A percentile compares a stretch with the other conserved stretches of the same genome.
phyloP scores from a whole-genome alignment of 2,888 invertebrate genomes.

The Synanthedon myopaeformis region DNA sequence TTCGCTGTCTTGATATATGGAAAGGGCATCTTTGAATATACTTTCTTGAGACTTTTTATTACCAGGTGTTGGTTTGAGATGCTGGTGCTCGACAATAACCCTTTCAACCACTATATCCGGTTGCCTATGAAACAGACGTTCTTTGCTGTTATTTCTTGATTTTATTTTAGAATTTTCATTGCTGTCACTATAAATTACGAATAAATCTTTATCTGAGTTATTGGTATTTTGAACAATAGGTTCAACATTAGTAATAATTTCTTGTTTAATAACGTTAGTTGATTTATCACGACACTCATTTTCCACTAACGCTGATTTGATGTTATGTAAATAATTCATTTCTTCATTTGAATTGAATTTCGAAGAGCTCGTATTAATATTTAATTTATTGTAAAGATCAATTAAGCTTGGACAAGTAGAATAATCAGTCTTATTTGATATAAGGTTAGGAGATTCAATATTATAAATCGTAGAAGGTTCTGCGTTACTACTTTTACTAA shows the following conservation, averaged over 20 bases:
- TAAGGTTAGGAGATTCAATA: neutral
- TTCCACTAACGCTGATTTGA: constrained; percentile 1
- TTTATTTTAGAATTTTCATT: constrained; percentile 17
- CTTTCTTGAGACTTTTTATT: neutral
- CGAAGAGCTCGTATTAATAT: constrained; percentile 22
- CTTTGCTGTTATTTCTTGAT: constrained; percentile 9
- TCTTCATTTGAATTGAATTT: constrained; percentile 14
- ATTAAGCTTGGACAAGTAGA: constrained; percentile 17
- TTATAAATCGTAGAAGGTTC: neutral
- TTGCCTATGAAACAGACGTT: constrained; percentile 10
- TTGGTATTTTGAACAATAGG: constrained; percentile 17
- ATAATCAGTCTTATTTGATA: neutral
- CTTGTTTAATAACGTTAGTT: constrained; percentile 10
- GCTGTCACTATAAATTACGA: constrained; percentile 43
- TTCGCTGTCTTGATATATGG: constrained; percentile 11
- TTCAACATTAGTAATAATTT: constrained; percentile 10
- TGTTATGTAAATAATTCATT: constrained; percentile 2
- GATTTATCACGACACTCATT: constrained; percentile 1
- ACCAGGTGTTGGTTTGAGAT: neutral
- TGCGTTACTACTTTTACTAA: constrained; percentile 7
- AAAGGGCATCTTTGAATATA: neutral
- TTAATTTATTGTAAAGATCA: constrained; percentile 33
- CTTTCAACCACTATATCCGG: neutral
- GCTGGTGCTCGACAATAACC: neutral
- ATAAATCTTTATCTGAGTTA: constrained; percentile 30